Evolutionary conservation across 2,888 invertebrate genomes (phyloP), one percentile per base, ranked within the genome.

Genomic region (Trisateles emortualis): DNA sequence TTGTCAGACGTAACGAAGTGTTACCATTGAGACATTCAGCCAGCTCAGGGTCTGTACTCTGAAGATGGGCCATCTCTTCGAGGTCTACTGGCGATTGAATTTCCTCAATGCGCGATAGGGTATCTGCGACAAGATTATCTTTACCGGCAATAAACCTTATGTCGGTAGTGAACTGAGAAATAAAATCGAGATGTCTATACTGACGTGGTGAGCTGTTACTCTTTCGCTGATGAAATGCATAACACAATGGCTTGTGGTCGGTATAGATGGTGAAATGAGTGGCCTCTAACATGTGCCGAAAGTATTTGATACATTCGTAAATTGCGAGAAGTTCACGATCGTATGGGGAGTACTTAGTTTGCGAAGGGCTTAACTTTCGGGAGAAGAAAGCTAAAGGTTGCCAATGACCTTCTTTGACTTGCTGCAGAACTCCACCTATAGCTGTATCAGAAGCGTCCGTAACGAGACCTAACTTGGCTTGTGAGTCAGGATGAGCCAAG

Each of bases 101-200:
- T 46, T 46, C 41, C n/a, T 42, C 36, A 4, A 52, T 11, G 1
- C 52, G 52, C 0, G 52, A 52, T 2, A 52, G 22, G 2, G 52
- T 29, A 6, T 52, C 52, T 8, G 46, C 41, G 0, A 52, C 46
- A 0, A 52, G 36, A 17, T 46, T 52, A 16, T 45, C 35, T 6
- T 40, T 52, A 0, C 84, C 82, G 0, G 71, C 42, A 0, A 86
- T 69, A 53, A 84, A 72, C 3, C 62, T 52, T 0, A 86, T 79
- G 24, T 85, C 75, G 0, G 79, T 83, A 0, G 81, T 74, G 57
- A 86, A 87, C 48, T 86, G 79, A 0, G 71, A 45, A 8, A 86
- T 81, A 13, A 67, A 79, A 32, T 78, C 62, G 0, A 69, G 46
- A 29, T 68, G 50, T 3, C 64, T 17, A n/a, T n/a, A n/a, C n/a